Conservation (phyloP, 2,888 invertebrate genomes). For the Peribatodes rhomboidaria region DNA sequence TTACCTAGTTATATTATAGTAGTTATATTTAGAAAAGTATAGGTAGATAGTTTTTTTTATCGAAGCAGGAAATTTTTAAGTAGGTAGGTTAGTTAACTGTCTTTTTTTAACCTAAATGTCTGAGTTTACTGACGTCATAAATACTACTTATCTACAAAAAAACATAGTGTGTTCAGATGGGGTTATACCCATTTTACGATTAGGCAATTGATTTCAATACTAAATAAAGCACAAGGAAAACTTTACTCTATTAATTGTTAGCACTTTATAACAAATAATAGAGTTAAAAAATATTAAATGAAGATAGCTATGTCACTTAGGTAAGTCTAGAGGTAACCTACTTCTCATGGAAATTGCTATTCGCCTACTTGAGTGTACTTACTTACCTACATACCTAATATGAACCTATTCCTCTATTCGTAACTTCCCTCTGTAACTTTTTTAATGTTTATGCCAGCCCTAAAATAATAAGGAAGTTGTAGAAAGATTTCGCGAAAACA, state of each 20-base stretch:
- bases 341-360: neutral
- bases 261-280: neutral
- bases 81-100: neutral
- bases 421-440: no score
- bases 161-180: no score
- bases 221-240: neutral
- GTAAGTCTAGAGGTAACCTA: neutral
- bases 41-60: neutral
- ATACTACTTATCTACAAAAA: neutral
- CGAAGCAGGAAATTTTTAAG: neutral
- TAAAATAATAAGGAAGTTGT: neutral
- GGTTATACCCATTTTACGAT: neutral
- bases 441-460: no score
- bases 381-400: no score
- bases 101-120: no score
- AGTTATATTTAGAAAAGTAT: no score
- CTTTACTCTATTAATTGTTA: no score
- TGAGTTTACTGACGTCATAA: neutral
- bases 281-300: neutral
- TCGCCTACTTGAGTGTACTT: no score
- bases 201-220: neutral
- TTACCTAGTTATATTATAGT: no score
- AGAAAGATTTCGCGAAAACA: conserved; percentile 55
- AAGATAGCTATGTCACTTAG: neutral
- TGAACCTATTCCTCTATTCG: no score